A percentile compares a stretch with the other conserved stretches of the same genome.
Evolutionary conservation across 2,113 vertebrate species (phyloP).

Genomic region (Carollia perspicillata): DNA sequence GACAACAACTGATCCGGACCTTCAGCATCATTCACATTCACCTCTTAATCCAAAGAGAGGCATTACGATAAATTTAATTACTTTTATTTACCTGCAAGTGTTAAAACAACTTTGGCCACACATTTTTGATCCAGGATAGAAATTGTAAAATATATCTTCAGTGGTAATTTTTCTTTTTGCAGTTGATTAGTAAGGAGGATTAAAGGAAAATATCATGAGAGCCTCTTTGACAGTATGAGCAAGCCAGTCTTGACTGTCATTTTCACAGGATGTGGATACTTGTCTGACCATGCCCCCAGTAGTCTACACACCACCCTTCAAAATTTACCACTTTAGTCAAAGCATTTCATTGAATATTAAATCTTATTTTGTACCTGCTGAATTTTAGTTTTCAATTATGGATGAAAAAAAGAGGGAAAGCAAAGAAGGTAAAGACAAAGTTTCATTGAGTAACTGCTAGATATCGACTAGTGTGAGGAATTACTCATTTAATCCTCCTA

Average conservation of each 20-base stretch:
- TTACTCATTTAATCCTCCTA: not conserved
- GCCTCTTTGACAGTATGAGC: not conserved
- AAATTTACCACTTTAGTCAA: not conserved
- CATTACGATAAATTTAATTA: not conserved
- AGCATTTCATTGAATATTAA: not conserved
- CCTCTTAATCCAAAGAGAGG: not conserved
- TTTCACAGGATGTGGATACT: not conserved
- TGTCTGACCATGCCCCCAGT: not conserved
- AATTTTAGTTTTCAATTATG: not conserved
- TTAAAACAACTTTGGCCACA: not conserved
- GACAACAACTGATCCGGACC: not conserved
- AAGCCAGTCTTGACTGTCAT: not conserved
- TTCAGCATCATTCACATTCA: not conserved
- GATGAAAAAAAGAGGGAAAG: not conserved
- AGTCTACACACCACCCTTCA: not conserved
- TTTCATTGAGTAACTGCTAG: not conserved
- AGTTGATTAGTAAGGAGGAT: not conserved
- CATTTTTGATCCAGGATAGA: not conserved
- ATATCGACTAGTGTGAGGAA: not conserved
- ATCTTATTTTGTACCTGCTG: not conserved
- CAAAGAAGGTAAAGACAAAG: not conserved
- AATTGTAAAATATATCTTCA: slow-evolving; percentile 18
- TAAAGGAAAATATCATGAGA: not conserved
- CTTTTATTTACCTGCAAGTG: not conserved
- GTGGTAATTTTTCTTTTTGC: not conserved